Evolutionary conservation across 2,797 vertebrate species (phyloP).

Genomic region (Vultur gryphus): DNA sequence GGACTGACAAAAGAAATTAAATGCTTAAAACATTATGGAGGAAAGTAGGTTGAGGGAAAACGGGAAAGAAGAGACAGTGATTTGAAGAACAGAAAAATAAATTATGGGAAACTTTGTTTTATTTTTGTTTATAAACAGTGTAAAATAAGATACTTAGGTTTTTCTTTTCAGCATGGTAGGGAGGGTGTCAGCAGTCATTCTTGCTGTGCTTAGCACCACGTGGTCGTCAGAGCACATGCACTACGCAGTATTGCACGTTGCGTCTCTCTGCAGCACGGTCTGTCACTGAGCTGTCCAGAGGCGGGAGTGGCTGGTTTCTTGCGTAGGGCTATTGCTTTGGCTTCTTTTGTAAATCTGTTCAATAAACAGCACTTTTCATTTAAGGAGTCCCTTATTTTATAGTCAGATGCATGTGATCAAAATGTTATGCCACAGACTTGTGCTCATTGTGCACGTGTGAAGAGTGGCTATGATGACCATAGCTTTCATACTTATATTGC

Average conservation of each 20-base stretch:
- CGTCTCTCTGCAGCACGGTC: not conserved
- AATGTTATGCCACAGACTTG: accelerated
- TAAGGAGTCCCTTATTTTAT: not conserved
- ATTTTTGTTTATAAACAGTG: not conserved
- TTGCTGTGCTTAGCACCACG: not conserved
- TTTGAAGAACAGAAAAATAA: not conserved
- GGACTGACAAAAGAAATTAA: not conserved
- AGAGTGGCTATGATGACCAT: not conserved
- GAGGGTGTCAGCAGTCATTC: not conserved
- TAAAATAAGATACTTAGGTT: not conserved
- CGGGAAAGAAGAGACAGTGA: not conserved
- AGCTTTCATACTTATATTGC: not conserved
- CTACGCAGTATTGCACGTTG: accelerated
- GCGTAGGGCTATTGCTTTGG: not conserved
- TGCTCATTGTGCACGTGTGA: not conserved
- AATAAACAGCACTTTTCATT: not conserved
- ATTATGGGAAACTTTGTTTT: not conserved
- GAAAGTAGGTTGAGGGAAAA: not conserved
- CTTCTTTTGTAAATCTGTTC: not conserved
- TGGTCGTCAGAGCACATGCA: not conserved
- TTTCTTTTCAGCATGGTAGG: not conserved
- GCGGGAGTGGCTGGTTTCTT: not conserved
- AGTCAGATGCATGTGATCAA: not conserved
- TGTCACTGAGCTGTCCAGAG: not conserved
- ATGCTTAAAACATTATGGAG: not conserved